phyloP scores from a whole-genome alignment of 2,113 vertebrate genomes.

The Carassius carassius region DNA sequence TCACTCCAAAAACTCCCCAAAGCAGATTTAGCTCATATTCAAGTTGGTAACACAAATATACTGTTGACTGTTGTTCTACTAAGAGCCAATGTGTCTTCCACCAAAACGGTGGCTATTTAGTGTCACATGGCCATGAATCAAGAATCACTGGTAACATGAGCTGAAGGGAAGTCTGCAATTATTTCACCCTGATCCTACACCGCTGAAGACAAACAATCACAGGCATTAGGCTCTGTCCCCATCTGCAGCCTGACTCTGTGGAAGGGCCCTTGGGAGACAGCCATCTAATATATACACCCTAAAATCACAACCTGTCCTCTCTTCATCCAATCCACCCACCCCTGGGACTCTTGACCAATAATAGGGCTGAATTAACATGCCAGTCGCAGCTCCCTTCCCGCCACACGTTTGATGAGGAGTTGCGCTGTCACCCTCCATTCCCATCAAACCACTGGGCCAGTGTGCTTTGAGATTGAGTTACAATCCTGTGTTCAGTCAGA shows the following conservation, averaged over 20 bases:
- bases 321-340: not conserved
- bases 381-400: not conserved
- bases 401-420: conserved; percentile 40
- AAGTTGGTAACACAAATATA: too few species aligned
- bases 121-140: not conserved
- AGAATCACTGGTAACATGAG: not conserved
- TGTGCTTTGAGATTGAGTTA: conserved; percentile 45
- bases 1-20: not conserved
- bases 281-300: not conserved
- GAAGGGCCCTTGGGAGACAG: conserved; percentile 31
- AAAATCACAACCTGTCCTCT: conserved; percentile 22
- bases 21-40: not conserved
- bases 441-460: conserved; percentile 31
- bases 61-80: too few species aligned
- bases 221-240: not conserved
- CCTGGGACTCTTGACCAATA: conserved; percentile 17
- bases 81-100: too few species aligned
- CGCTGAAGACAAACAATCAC: not conserved
- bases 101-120: too few species aligned
- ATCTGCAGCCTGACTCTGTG: conserved; percentile 4
- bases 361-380: not conserved
- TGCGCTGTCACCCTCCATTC: conserved; percentile 37
- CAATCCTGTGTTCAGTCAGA: conserved; percentile 25
- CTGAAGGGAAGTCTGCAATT: not conserved
- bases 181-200: not conserved